Evolutionary conservation across 2,113 vertebrate genomes (phyloP), one percentile per base, ranked within the genome.

Genomic region (Embiotoca jacksoni): DNA sequence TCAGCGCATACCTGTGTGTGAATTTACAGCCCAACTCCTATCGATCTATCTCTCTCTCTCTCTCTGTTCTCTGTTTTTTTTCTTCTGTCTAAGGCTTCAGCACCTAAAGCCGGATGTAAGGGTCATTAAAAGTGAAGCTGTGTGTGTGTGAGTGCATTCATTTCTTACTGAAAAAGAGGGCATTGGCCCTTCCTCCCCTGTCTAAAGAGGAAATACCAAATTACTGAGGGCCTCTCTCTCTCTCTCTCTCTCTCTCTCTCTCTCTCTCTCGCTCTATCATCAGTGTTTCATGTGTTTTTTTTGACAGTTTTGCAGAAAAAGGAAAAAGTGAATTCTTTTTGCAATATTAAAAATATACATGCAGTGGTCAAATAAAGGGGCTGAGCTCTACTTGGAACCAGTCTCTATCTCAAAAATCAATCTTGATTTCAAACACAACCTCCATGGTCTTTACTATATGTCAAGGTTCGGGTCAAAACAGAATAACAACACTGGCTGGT

Each of bases 151-250:
- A 47, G 55, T 75, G 65, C 46, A 59, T 59, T 41, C 7, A 46
- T 46, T 82, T 54, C 65, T 39, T 56, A n/a, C 53, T 66, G 39
- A 76, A 83, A 62, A 75, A n/a, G 69, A 86, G 89, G 82, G 85
- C 89, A 87, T 50, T 89, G 82, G 81, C 71, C 90, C 87, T 86
- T 82, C 85, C 88, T 89, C 88, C 89, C n/a, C 69, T 68, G 63
- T 88, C 85, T 78, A 56, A 89, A 91, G 88, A 94, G 92, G 92
- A 94, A 95, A 93, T 93, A 92, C 93, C 92, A 94, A 90, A 94
- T 94, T 94, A 94, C 84, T 65, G 67, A 88, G 87, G 81, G 55
- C 75, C 81, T 86, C 88, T 58, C 70, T 78, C 56, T 44, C 44
- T 54, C 41, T 55, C n/a, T 66, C 82, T 62, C 63, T 74, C 50